Evolutionary conservation across 2,113 vertebrate species (phyloP).

Genomic region (Mastomys coucha): DNA sequence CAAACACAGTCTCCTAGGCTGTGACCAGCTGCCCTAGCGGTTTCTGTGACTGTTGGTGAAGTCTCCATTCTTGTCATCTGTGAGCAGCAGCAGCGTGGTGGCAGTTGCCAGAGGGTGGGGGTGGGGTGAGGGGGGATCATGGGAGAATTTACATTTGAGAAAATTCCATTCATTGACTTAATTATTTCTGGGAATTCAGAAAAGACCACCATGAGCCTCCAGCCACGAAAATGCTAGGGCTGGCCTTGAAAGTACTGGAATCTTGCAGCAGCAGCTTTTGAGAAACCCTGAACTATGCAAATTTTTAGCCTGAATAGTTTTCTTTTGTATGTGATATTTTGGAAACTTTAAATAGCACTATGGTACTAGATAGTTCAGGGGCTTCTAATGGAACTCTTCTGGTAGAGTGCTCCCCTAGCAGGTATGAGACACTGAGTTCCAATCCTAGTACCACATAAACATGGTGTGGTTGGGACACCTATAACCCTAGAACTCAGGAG

Average conservation of each 20-base stretch:
- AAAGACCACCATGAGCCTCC: slow-evolving; percentile 78
- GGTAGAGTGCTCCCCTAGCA: background rate
- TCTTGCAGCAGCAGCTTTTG: slow-evolving; percentile 26
- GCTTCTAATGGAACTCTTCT: background rate
- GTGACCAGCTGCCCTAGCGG: slow-evolving; percentile 58
- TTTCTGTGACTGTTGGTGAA: slow-evolving; percentile 76
- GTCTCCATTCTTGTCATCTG: slow-evolving; percentile 74
- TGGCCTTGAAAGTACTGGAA: slow-evolving; percentile 30
- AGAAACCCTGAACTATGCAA: slow-evolving; percentile 23
- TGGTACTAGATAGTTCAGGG: background rate
- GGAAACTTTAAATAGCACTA: slow-evolving; percentile 17
- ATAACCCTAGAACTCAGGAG: background rate
- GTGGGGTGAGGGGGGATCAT: slow-evolving; percentile 18
- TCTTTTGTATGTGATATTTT: slow-evolving; percentile 25
- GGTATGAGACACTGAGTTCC: too few relatives aligned
- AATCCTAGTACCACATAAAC: too few relatives aligned
- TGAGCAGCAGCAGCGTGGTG: slow-evolving; percentile 51
- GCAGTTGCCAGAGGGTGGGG: slow-evolving; percentile 73
- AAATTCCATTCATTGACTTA: slow-evolving; percentile 83
- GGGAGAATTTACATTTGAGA: slow-evolving; percentile 79
- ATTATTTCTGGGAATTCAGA: slow-evolving; percentile 82
- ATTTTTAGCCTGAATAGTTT: slow-evolving; percentile 30
- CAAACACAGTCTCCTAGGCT: slow-evolving; percentile 4
- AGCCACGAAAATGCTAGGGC: slow-evolving; percentile 39
- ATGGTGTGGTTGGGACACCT: background rate